Conservation (phyloP, 2,888 invertebrate species). For the Clistopyga incitator region DNA sequence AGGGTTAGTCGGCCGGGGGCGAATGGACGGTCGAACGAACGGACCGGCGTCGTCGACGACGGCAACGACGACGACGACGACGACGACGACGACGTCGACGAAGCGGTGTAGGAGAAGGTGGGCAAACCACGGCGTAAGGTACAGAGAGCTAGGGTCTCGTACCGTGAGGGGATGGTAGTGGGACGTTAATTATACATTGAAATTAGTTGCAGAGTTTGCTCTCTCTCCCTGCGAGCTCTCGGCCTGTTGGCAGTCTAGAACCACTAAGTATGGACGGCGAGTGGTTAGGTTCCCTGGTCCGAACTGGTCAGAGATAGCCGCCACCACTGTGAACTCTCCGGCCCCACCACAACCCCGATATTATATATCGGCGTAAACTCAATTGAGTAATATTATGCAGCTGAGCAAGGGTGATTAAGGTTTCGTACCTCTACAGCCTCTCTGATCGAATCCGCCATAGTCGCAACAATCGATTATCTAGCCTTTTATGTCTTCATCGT, state of each 20-base stretch:
- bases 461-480: neutral
- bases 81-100: slow-evolving; percentile 66
- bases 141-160: slow-evolving; percentile 61
- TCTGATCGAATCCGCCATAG: slow-evolving; percentile 10
- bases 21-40: slow-evolving; percentile 64
- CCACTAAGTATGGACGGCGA: slow-evolving; percentile 82
- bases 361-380: slow-evolving; percentile 80
- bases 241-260: slow-evolving; percentile 75
- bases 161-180: slow-evolving; percentile 75
- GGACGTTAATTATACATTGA: slow-evolving; percentile 85
- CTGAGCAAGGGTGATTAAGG: slow-evolving; percentile 77
- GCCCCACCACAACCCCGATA: slow-evolving; percentile 78
- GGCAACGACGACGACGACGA: slow-evolving; percentile 67
- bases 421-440: slow-evolving; percentile 55
- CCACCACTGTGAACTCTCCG: slow-evolving; percentile 41
- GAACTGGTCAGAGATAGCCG: slow-evolving; percentile 69
- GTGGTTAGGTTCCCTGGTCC: slow-evolving; percentile 69
- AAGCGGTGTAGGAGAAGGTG: slow-evolving; percentile 39
- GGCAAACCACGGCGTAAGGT: slow-evolving; percentile 60
- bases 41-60: slow-evolving; percentile 69
- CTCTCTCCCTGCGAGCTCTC: slow-evolving; percentile 76
- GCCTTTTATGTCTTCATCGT: neutral
- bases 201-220: slow-evolving; percentile 84
- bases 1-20: slow-evolving; percentile 62
- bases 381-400: slow-evolving; percentile 82